These are phyloP conservation scores for Eurystomus glaucurus DNA, from an alignment of 2,797 vertebrate species.

Conservation along the genomic window DNA sequence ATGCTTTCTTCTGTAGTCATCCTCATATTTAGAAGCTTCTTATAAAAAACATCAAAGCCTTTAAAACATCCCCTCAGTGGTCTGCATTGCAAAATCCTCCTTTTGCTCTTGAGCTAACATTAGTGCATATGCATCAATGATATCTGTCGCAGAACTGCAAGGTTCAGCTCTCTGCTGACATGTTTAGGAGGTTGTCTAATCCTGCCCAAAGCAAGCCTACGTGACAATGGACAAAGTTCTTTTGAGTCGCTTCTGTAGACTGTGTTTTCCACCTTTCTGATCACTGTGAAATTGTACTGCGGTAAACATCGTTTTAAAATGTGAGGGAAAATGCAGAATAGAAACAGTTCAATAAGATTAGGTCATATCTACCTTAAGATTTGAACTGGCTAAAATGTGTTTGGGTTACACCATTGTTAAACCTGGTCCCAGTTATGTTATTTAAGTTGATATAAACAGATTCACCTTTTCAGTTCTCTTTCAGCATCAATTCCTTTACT, in stretches of 20 bases:
- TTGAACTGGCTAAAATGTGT: neutral
- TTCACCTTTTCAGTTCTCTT: neutral
- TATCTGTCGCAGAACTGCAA: neutral
- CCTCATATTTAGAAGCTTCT: neutral
- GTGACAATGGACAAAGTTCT: neutral
- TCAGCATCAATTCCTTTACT: neutral
- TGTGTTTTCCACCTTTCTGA: neutral
- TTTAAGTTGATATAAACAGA: neutral
- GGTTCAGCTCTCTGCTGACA: constrained; percentile 15
- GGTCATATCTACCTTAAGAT: neutral
- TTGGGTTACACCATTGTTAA: neutral
- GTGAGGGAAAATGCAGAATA: neutral
- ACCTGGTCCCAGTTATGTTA: neutral
- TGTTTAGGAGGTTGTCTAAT: neutral
- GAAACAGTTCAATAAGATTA: neutral
- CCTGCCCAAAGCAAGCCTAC: constrained; percentile 9
- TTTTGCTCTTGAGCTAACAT: neutral
- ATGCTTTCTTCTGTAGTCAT: neutral
- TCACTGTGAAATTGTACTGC: neutral
- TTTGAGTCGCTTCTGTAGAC: neutral
- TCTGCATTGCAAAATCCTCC: neutral
- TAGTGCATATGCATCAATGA: neutral
- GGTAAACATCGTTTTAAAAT: neutral
- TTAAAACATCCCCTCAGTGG: neutral
- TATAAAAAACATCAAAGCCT: neutral